Percentiles rank a stretch among this genome's conserved stretches.
Conservation (phyloP, 2,113 vertebrate species). For the Boulengeromyrus knoepffleri region DNA sequence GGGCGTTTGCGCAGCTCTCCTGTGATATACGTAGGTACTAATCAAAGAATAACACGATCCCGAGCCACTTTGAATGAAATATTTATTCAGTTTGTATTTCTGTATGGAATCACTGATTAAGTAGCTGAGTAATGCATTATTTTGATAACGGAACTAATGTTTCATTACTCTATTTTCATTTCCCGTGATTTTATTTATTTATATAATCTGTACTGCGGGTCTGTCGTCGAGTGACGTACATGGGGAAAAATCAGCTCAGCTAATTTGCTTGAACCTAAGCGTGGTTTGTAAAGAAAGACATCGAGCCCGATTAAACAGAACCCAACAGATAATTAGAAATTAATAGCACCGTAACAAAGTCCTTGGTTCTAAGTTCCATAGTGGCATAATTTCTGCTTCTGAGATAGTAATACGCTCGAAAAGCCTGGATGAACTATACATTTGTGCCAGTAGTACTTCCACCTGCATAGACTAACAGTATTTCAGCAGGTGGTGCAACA, state of each 20-base stretch:
- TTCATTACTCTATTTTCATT: background rate
- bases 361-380: background rate
- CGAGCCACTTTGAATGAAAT: background rate
- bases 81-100: background rate
- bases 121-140: background rate
- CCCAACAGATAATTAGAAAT: background rate
- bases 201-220: background rate
- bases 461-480: background rate
- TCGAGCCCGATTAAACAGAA: background rate
- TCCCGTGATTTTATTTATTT: background rate
- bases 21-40: background rate
- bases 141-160: background rate
- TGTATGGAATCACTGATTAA: background rate
- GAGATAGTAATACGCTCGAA: background rate
- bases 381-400: background rate
- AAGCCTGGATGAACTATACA: background rate
- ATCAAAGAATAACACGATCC: background rate
- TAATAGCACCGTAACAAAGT: background rate
- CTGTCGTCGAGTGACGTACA: background rate
- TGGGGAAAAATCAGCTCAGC: background rate
- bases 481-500: background rate
- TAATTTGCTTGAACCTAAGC: background rate
- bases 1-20: background rate
- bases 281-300: background rate
- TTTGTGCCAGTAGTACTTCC: background rate